Conservation (phyloP, 2,888 invertebrate genomes). For the Deroplatys truncata region DNA sequence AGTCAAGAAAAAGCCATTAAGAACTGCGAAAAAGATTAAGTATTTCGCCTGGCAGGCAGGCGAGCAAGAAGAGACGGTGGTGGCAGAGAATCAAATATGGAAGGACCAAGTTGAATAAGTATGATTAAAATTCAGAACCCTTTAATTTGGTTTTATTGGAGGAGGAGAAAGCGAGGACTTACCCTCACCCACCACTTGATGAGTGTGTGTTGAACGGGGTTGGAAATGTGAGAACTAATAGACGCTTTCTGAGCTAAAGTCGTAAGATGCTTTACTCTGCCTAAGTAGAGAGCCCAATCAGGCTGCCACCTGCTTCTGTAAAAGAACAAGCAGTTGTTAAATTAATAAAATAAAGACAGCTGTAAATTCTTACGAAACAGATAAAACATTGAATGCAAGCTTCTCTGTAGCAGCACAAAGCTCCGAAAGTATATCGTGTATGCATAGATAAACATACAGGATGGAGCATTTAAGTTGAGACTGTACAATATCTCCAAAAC, state of each 20-base stretch:
- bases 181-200: neutral
- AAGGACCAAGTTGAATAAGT: constrained; percentile 7
- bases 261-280: neutral
- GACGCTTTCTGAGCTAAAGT: neutral
- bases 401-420: too few relatives aligned
- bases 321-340: neutral
- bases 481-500: too few relatives aligned
- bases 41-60: neutral
- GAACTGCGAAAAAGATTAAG: constrained; percentile 12
- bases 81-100: neutral
- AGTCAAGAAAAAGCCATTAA: constrained; percentile 15
- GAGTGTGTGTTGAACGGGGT: neutral
- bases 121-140: constrained; percentile 27
- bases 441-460: too few relatives aligned
- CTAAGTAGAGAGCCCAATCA: too few relatives aligned
- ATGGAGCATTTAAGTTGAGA: too few relatives aligned
- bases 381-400: too few relatives aligned
- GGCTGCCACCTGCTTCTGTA: neutral
- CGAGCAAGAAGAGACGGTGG: neutral
- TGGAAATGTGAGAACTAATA: neutral
- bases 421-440: too few relatives aligned
- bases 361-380: too few relatives aligned
- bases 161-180: neutral
- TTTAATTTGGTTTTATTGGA: constrained; percentile 27
- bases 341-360: neutral